Evolutionary conservation across 1,140 invertebrate genomes (phyloP), one percentile per base, ranked within the genome.

Genomic region (Ceratosolen fusciceps): DNA sequence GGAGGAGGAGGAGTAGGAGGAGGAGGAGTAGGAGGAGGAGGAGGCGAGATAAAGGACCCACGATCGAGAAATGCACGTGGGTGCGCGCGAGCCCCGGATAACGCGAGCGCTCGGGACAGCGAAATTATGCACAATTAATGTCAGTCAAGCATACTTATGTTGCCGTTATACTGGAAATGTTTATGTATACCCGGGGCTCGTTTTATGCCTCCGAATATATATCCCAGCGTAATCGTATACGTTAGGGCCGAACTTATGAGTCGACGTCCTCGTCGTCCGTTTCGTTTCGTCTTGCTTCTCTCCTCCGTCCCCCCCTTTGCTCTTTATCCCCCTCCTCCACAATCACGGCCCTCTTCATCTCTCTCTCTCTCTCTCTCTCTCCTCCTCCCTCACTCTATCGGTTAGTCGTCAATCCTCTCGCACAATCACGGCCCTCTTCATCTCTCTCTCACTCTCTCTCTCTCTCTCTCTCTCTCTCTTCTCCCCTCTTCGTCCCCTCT

Each of bases 41-140:
- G 14, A 47, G 24, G 12, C 21, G 43, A 62, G 24, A 74, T 26
- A 39, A 12, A 29, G 43, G 26, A 49, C 43, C 24, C 39, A 5
- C 52, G 34, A 76, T 72, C 74, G 74, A 76, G 60, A 65, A 70
- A 73, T 58, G 49, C 65, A 77, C 75, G 75, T 77, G 65, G 75
- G 65, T 77, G 65, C 75, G 26, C 24, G 39, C n/a, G 67, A 21
- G 37, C 67, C 39, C 26, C 24, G 47, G 71, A 56, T 43, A 81
- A 54, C 52, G 67, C 72, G 80, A 65, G 43, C 52, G 7, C 75
- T 56, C 72, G 60, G 56, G 73, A 73, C 49, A 80, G 77, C 70
- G 77, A 74, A 80, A 83, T 84, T 84, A 84, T 84, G 82, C 83
- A 82, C 83, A 84, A 84, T 84, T 84, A 84, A 84, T 84, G 83